These are phyloP conservation scores for Elegia similella DNA, from an alignment of 2,888 invertebrate genomes.

Conservation along the genomic window DNA sequence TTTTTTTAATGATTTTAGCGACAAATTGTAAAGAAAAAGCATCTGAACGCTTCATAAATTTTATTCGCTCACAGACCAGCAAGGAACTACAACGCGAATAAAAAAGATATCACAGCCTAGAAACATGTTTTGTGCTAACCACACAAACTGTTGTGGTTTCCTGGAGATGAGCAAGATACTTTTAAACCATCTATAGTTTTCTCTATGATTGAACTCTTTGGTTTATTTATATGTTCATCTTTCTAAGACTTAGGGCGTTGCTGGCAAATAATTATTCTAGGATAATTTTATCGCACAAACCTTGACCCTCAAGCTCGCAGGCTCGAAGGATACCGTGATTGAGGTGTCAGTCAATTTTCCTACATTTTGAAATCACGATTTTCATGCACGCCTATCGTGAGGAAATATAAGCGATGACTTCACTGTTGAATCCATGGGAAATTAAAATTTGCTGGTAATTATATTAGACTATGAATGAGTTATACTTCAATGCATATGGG, in stretches of 20 bases:
- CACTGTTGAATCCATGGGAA: conserved; percentile 41
- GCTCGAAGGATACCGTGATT: conserved; percentile 45
- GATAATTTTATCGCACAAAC: conserved; percentile 25
- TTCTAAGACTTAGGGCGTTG: conserved; percentile 5
- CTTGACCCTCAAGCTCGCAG: conserved; percentile 36
- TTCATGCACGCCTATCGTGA: conserved; percentile 50
- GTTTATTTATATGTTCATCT: too few species aligned
- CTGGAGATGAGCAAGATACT: background rate
- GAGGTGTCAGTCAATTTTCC: conserved; percentile 54
- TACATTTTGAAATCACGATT: conserved; percentile 58
- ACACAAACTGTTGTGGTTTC: background rate
- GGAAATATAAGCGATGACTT: conserved; percentile 61
- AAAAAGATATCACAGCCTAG: background rate
- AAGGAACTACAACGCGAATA: too few species aligned
- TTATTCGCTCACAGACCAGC: too few species aligned
- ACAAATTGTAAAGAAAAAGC: too few species aligned
- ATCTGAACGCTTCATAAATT: too few species aligned
- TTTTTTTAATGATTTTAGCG: too few species aligned
- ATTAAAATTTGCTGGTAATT: conserved; percentile 32
- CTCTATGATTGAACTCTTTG: conserved; percentile 17
- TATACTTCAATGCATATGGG: background rate
- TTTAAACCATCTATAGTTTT: background rate
- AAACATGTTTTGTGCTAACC: conserved; percentile 1
- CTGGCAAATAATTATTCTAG: conserved; percentile 1
- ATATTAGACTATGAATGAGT: conserved; percentile 23